Evolutionary conservation across 2,113 vertebrate species (phyloP).

Genomic region (Cheilinus undulatus): DNA sequence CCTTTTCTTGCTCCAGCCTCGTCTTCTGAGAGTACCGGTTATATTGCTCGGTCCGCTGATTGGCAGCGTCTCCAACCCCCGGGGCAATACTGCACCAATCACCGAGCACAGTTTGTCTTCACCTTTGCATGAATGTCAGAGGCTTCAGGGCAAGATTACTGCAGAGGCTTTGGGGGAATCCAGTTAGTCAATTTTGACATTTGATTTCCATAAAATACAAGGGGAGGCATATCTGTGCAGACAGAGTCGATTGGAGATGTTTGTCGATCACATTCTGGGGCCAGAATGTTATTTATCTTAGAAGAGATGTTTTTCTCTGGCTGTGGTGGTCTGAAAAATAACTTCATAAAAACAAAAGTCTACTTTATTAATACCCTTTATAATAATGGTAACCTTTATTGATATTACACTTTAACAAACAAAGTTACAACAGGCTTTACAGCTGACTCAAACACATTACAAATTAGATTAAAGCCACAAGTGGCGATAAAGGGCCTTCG

Average conservation of each 20-base stretch:
- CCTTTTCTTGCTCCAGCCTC: not conserved
- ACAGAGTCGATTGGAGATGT: slow-evolving; percentile 17
- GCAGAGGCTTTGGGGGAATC: slow-evolving; percentile 53
- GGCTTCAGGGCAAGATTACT: slow-evolving; percentile 73
- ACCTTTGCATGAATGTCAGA: slow-evolving; percentile 73
- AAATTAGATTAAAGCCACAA: no score
- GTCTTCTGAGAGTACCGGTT: slow-evolving; percentile 18
- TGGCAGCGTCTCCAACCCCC: slow-evolving; percentile 51
- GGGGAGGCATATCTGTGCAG: slow-evolving; percentile 30
- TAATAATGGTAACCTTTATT: no score
- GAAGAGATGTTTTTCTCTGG: slow-evolving; percentile 8
- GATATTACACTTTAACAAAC: no score
- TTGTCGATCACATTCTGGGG: slow-evolving; percentile 6
- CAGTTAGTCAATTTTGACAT: slow-evolving; percentile 71
- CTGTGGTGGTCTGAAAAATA: not conserved
- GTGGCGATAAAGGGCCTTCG: no score
- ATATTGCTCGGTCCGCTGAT: slow-evolving; percentile 32
- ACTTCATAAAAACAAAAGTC: not conserved
- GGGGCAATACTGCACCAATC: slow-evolving; percentile 53
- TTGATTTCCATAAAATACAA: slow-evolving; percentile 73
- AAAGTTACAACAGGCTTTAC: no score
- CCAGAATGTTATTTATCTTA: not conserved
- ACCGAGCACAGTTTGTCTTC: slow-evolving; percentile 58
- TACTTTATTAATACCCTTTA: no score
- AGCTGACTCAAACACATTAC: no score